A percentile compares a stretch with the other conserved stretches of the same genome.
Evolutionary conservation across 2,113 vertebrate species (phyloP).

Genomic region (Paratilapia polleni): DNA sequence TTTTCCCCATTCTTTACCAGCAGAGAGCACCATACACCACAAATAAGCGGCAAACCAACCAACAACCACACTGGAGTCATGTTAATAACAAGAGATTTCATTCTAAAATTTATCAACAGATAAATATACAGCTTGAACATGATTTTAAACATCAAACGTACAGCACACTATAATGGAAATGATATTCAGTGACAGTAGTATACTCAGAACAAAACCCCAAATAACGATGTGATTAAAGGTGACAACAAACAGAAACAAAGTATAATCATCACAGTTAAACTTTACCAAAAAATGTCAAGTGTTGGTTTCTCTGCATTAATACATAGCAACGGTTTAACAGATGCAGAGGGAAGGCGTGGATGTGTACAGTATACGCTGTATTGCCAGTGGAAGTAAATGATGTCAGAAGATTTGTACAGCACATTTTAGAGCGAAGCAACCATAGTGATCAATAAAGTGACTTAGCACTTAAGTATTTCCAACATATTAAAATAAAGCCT

Average conservation of each 20-base stretch:
- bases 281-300: conserved; percentile 75
- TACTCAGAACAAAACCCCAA: conserved; percentile 72
- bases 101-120: conserved; percentile 79
- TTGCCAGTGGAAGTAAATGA: conserved; percentile 77
- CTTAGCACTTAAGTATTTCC: conserved; percentile 42
- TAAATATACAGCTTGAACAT: conserved; percentile 82
- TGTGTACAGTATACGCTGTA: conserved; percentile 65
- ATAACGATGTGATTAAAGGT: conserved; percentile 69
- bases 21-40: conserved; percentile 62
- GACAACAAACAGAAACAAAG: conserved; percentile 64
- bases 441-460: conserved; percentile 62
- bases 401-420: conserved; percentile 51
- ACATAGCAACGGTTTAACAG: conserved; percentile 30
- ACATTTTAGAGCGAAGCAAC: conserved; percentile 48
- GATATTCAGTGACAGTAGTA: conserved; percentile 86
- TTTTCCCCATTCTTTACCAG: conserved; percentile 36
- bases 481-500: conserved; percentile 26
- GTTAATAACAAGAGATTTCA: conserved; percentile 60
- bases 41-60: not conserved
- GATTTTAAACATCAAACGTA: conserved; percentile 79
- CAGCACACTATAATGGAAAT: conserved; percentile 79
- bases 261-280: conserved; percentile 76
- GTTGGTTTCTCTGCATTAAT: conserved; percentile 70
- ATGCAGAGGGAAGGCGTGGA: conserved; percentile 62
- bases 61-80: not conserved